Percentiles rank a stretch among this genome's conserved stretches.
Evolutionary conservation across 2,113 vertebrate species (phyloP).

Genomic region (Serinus canaria): DNA sequence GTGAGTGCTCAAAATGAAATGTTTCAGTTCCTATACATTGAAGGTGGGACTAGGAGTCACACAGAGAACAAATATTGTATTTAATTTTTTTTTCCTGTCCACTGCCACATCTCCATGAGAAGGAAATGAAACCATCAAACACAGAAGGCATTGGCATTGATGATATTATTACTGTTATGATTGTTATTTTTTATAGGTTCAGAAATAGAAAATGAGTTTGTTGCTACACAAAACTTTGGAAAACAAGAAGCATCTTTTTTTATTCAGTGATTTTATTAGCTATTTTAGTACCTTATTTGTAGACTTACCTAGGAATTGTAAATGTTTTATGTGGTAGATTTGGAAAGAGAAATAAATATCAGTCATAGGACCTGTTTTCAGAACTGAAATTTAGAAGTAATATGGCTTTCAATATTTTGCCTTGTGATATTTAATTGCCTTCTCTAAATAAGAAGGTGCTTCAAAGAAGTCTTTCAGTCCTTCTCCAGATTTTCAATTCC

Average conservation of each 20-base stretch:
- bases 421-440: neutral
- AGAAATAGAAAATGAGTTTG: neutral
- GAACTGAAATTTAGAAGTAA: neutral
- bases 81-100: neutral
- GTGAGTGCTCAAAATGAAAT: neutral
- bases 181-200: neutral
- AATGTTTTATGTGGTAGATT: neutral
- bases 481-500: neutral
- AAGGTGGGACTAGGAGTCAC: neutral
- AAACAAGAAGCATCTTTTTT: neutral
- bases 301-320: neutral
- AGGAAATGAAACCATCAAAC: neutral
- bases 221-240: neutral
- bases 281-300: neutral
- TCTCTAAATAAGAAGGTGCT: neutral
- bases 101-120: neutral
- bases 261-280: neutral
- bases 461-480: neutral
- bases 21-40: neutral
- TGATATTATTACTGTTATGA: neutral
- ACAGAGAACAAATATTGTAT: rapidly evolving
- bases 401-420: neutral
- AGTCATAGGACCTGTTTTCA: neutral
- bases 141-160: neutral
- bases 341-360: neutral